Percentiles rank a stretch among this genome's conserved stretches.
These are phyloP conservation scores for Chalcosyrphus nemorum DNA, from an alignment of 2,888 invertebrate species.

Conservation along the genomic window DNA sequence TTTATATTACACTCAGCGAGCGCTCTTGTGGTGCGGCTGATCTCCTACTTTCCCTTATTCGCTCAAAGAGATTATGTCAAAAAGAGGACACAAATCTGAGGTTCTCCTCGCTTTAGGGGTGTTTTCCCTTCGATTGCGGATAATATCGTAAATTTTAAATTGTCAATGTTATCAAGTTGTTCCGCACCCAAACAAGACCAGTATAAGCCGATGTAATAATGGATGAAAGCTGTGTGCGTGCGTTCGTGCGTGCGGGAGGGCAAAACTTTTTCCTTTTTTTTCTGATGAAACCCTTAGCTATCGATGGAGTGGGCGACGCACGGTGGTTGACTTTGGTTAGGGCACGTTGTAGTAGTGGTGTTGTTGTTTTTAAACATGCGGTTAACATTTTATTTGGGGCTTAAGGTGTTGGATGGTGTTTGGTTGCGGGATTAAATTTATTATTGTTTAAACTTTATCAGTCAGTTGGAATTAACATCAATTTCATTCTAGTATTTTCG, in stretches of 20 bases:
- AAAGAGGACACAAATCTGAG: conserved; percentile 45
- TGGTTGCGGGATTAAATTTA: conserved; percentile 17
- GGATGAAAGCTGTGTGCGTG: conserved; percentile 7
- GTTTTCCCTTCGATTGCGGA: conserved; percentile 44
- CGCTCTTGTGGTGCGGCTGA: neutral
- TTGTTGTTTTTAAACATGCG: conserved; percentile 26
- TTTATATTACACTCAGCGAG: conserved; percentile 41
- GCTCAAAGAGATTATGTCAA: conserved; percentile 19
- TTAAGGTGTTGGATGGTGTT: conserved; percentile 19
- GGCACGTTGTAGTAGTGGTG: neutral
- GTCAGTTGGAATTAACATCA: neutral
- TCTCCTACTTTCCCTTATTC: neutral
- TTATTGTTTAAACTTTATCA: conserved; percentile 1
- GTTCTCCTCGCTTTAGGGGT: conserved; percentile 20
- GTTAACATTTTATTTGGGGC: conserved; percentile 5
- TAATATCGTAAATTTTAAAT: conserved; percentile 64
- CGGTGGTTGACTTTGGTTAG: conserved; percentile 14
- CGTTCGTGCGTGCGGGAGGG: neutral
- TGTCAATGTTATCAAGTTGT: conserved; percentile 63
- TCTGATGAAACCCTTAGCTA: neutral
- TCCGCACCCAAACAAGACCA: conserved; percentile 40
- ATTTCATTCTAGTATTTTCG: neutral
- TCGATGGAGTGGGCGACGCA: neutral
- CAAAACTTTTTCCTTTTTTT: conserved; percentile 4
- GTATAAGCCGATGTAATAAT: conserved; percentile 32